Percentiles rank a stretch among this genome's conserved stretches.
Evolutionary conservation across 2,888 invertebrate species (phyloP).

Genomic region (Teinopalpus imperialis): DNA sequence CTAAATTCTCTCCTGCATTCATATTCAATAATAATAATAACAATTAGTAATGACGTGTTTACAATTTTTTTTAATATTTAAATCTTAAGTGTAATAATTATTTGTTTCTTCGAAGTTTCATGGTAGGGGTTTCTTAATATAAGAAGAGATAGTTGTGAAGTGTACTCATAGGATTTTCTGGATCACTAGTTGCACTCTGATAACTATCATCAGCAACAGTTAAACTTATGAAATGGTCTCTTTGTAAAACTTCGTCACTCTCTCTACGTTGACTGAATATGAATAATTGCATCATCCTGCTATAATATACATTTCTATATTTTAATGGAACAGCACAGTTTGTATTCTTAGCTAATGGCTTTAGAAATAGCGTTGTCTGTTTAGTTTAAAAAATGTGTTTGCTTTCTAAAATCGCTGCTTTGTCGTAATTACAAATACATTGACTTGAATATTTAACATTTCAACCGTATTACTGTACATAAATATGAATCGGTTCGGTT

Average conservation of each 20-base stretch:
- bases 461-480: slow-evolving; percentile 15
- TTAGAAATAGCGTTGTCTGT: slow-evolving; percentile 48
- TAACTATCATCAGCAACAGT: slow-evolving; percentile 66
- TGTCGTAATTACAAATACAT: slow-evolving; percentile 9
- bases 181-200: slow-evolving; percentile 72
- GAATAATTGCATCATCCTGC: slow-evolving; percentile 67
- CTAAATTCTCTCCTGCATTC: too few species aligned
- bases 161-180: slow-evolving; percentile 68
- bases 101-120: not conserved
- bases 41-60: too few species aligned
- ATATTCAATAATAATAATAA: too few species aligned
- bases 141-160: slow-evolving; percentile 61
- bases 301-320: slow-evolving; percentile 62
- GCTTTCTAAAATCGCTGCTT: slow-evolving; percentile 25
- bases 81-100: too few species aligned
- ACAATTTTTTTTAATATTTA: too few species aligned
- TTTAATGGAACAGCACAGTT: slow-evolving; percentile 63
- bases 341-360: slow-evolving; percentile 70
- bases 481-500: not conserved
- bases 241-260: slow-evolving; percentile 52
- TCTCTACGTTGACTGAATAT: slow-evolving; percentile 66
- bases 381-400: slow-evolving; percentile 52
- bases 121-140: slow-evolving; percentile 41
- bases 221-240: slow-evolving; percentile 72
- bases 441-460: slow-evolving; percentile 34